Evolutionary conservation across 1,140 invertebrate genomes (phyloP), one percentile per base, ranked within the genome.

Genomic region (Hirudo medicinalis): DNA sequence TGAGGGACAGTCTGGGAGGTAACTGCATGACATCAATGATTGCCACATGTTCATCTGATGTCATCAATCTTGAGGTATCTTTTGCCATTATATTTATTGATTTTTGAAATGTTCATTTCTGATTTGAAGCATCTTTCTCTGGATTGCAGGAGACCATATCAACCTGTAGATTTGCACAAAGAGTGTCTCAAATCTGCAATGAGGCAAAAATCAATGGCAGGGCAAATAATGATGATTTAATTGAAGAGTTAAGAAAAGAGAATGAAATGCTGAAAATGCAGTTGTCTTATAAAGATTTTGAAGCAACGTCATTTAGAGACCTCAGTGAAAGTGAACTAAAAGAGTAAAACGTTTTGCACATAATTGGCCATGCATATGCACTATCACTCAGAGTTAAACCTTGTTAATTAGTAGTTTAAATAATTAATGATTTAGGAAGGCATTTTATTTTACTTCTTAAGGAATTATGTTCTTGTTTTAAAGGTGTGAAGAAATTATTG

Each of bases 11-110:
- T 69, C 76, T 88, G 0, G 86, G 86, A 36, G 87, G 87, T 57
- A 88, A 88, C 79, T 87, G 85, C 75, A 80, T 87, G 77, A 88
- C 87, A 9, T 84, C 84, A 6, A 88, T 88, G 87, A 83, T 88
- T 68, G 87, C 87, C 8, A 88, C 86, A 19, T 81, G 87, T 70
- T 85, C 85, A 36, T 73, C 86, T 13, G 83, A 85, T 17, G 57
- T 20, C 68, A 77, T 76, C 20, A 86, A 87, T 78, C 75, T 87
- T 32, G 83, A 85, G 75, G 81, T 83, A 74, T 32, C 11, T 63
- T 32, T 32, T 1, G 57, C 57, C 57, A 63, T 13, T 32, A 13
- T n/a, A 63, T 63, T 15, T 19, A n/a, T 63, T 25, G 57, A 63
- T n/a, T 63, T 25, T 63, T 25, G 11, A 63, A 68, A 13, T 27